phyloP scores from a whole-genome alignment of 1,140 invertebrate species.

The Megalopta genalis region DNA sequence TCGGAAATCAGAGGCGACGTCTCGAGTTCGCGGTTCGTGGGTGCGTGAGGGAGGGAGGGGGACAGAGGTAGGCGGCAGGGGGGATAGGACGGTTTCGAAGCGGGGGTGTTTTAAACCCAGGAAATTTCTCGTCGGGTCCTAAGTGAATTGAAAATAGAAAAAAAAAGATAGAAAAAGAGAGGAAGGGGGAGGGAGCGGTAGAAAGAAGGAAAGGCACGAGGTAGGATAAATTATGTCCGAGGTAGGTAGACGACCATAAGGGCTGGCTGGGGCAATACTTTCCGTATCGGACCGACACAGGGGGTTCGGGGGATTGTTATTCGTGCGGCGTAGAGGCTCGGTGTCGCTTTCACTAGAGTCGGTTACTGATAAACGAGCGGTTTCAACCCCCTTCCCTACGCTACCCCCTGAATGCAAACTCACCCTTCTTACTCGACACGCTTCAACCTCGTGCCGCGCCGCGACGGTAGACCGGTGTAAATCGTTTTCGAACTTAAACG shows the following conservation, averaged over 20 bases:
- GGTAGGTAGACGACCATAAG: slow-evolving; percentile 8
- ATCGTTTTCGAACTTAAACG: slow-evolving; percentile 72
- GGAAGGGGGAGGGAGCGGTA: background rate
- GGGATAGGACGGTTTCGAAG: background rate
- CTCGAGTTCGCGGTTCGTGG: slow-evolving; percentile 23
- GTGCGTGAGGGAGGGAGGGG: slow-evolving; percentile 2
- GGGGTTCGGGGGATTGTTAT: slow-evolving; percentile 73
- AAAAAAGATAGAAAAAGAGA: slow-evolving; percentile 43
- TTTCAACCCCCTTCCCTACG: slow-evolving; percentile 62
- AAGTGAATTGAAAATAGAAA: slow-evolving; percentile 77
- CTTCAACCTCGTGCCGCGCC: slow-evolving; percentile 54
- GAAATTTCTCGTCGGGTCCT: slow-evolving; percentile 59
- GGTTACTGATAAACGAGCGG: slow-evolving; percentile 80
- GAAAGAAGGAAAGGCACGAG: slow-evolving; percentile 42
- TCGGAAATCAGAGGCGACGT: slow-evolving; percentile 53
- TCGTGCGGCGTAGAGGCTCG: slow-evolving; percentile 74
- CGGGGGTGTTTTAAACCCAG: slow-evolving; percentile 47
- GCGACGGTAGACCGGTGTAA: slow-evolving; percentile 61
- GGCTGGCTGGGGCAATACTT: slow-evolving; percentile 66
- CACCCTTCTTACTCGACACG: slow-evolving; percentile 65
- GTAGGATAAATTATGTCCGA: slow-evolving; percentile 66
- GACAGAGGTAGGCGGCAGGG: too few species aligned
- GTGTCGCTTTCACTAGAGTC: slow-evolving; percentile 80
- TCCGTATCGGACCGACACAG: slow-evolving; percentile 44
- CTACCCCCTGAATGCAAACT: slow-evolving; percentile 73